Conservation (phyloP, 2,797 vertebrate species). For the Harpagifer antarcticus region DNA sequence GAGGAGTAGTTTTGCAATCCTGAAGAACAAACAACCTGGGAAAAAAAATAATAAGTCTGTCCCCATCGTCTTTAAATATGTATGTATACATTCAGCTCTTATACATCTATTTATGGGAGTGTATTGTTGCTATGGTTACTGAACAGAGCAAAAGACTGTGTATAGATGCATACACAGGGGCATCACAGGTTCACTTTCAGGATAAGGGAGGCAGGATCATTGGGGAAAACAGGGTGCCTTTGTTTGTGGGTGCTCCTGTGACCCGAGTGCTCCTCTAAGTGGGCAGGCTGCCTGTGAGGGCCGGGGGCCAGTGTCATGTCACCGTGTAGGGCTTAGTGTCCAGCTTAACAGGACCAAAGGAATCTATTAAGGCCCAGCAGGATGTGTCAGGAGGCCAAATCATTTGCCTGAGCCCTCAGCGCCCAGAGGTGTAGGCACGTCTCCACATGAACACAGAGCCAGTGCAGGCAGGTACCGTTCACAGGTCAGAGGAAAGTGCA, state of each 20-base stretch:
- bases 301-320: conserved; percentile 63
- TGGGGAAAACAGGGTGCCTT: conserved; percentile 30
- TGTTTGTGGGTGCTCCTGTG: conserved; percentile 50
- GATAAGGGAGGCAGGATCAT: conserved; percentile 24
- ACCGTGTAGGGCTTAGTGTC: conserved; percentile 60
- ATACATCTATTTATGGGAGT: conserved; percentile 42
- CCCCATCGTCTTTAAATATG: conserved; percentile 1
- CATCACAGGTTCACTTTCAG: conserved; percentile 34
- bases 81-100: conserved; percentile 28
- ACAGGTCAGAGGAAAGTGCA: conserved; percentile 72
- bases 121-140: conserved; percentile 57
- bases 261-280: conserved; percentile 54
- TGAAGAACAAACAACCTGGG: neutral
- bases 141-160: conserved; percentile 23
- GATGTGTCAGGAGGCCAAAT: conserved; percentile 74
- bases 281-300: conserved; percentile 40
- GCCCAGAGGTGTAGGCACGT: conserved; percentile 72
- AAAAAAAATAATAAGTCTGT: neutral
- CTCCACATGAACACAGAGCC: conserved; percentile 68
- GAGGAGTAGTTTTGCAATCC: neutral
- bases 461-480: conserved; percentile 68
- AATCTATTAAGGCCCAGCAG: conserved; percentile 75
- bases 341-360: conserved; percentile 70
- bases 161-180: conserved; percentile 21
- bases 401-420: conserved; percentile 63